Base-by-base conservation (phyloP, 2,797 vertebrate genomes). In the Parambassis ranga region DNA sequence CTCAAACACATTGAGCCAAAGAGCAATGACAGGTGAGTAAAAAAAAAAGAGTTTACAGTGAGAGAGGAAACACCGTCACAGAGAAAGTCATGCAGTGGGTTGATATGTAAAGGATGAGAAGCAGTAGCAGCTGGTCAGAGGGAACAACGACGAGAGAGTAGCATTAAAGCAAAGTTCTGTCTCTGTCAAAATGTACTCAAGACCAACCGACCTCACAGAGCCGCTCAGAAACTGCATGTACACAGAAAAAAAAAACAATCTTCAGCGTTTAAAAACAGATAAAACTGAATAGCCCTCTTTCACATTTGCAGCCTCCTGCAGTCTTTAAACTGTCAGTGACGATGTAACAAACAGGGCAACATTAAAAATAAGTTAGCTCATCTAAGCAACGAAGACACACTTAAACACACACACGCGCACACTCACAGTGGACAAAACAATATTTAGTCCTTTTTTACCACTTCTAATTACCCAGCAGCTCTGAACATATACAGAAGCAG, bases 221-320 rank as follows among this genome's bases (percentile, higher is more conserved):
- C 87, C 77, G 15, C 11, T 92, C 89, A 79, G 87, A 92, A 87
- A 81, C 43, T 10, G 30, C 53, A 52, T 8, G n/a, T n/a, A 41
- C 18, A 55, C 10, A 42, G 1, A 36, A 4, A 47, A 38, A 33
- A 37, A 32, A n/a, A 3, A n/a, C 4, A 42, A 26, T 41, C 56
- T 18, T 50, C 33, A 57, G 57, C 28, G 7, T 33, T 27, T 37
- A 30, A 74, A 68, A 67, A 20, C 2, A 39, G 58, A 28, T 1
- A 42, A 65, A 36, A 24, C 20, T 1, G 1, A 30, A 20, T n/a
- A 30, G 16, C 41, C 44, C n/a, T 32, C 28, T 44, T 38, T 44
- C 38, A 36, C 32, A 49, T 30, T 46, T 47, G 26, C 14, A 10
- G 16, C 23, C n/a, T 13, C n/a, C 22, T 14, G 30, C 19, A 48